Evolutionary conservation across 2,797 vertebrate genomes (phyloP).

Genomic region (Oreochromis mossambicus): DNA sequence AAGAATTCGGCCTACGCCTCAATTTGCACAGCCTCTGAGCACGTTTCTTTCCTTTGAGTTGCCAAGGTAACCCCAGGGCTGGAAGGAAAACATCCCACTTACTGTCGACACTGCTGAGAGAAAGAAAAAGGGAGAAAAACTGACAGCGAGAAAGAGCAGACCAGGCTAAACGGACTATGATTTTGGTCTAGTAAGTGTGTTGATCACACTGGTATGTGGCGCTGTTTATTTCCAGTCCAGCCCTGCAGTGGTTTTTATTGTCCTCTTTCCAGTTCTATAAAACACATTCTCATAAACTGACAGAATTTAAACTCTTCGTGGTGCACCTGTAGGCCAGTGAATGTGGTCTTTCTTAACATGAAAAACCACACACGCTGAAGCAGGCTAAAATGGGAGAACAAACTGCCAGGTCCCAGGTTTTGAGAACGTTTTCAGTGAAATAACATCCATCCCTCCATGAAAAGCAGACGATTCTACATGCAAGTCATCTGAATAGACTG

Average conservation of each 20-base stretch:
- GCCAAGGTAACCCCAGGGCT: constrained; percentile 54
- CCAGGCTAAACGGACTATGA: neutral
- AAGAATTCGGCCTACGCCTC: constrained; percentile 28
- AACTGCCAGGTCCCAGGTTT: neutral
- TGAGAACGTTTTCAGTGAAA: neutral
- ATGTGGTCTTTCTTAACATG: constrained; percentile 18
- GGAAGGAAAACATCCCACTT: constrained; percentile 52
- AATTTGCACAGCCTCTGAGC: constrained; percentile 33
- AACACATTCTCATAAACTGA: constrained; percentile 44
- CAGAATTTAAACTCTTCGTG: neutral
- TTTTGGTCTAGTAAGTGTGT: constrained; percentile 32
- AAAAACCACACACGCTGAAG: constrained; percentile 42
- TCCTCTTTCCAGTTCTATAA: constrained; percentile 41
- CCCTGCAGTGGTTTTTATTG: constrained; percentile 36
- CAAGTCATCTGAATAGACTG: neutral
- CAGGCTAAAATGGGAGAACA: neutral
- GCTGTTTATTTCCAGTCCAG: constrained; percentile 40
- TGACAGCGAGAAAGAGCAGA: constrained; percentile 11
- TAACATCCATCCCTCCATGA: constrained; percentile 3
- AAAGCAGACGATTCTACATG: neutral
- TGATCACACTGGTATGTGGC: constrained; percentile 23
- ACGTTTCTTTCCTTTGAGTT: constrained; percentile 41
- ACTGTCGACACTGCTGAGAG: constrained; percentile 8
- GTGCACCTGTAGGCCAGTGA: constrained; percentile 40
- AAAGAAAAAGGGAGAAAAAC: neutral